A percentile compares a stretch with the other conserved stretches of the same genome.
Evolutionary conservation across 2,888 invertebrate species (phyloP).

Genomic region (Netelia inedita): DNA sequence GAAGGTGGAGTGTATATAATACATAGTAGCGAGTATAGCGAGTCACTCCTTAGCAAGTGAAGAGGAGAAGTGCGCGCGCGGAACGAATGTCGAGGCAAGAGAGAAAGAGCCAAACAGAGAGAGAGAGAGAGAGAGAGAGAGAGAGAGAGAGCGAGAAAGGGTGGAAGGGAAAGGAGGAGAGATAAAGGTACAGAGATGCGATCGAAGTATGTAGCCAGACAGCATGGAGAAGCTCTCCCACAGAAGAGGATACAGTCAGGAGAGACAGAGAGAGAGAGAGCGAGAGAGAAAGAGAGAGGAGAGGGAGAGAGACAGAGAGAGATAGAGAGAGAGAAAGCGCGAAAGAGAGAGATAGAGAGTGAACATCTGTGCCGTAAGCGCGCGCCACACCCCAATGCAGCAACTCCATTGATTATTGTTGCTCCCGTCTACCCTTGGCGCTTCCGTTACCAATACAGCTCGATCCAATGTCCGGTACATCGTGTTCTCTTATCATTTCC

Average conservation of each 20-base stretch:
- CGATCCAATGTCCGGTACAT: constrained; percentile 4
- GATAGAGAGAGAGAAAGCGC: neutral
- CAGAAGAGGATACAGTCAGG: constrained; percentile 31
- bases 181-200: constrained; percentile 73
- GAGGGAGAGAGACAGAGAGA: constrained; percentile 58
- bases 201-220: constrained; percentile 81
- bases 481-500: neutral
- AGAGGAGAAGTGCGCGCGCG: constrained; percentile 59
- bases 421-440: constrained; percentile 67
- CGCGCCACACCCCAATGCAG: constrained; percentile 84
- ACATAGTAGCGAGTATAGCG: constrained; percentile 43
- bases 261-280: constrained; percentile 30
- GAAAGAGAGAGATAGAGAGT: constrained; percentile 58
- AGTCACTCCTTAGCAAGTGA: constrained; percentile 54
- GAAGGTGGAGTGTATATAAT: constrained; percentile 18
- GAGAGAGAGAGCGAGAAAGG: constrained; percentile 30
- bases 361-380: constrained; percentile 74
- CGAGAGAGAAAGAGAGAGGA: constrained; percentile 48
- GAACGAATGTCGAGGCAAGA: constrained; percentile 45
- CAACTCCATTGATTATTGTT: constrained; percentile 85
- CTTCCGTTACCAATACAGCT: constrained; percentile 38
- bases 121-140: constrained; percentile 29
- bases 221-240: constrained; percentile 78
- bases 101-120: constrained; percentile 38
- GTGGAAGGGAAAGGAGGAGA: constrained; percentile 45